Base-by-base conservation (phyloP, 2,888 invertebrate species). In the Polylopha cassiicola region DNA sequence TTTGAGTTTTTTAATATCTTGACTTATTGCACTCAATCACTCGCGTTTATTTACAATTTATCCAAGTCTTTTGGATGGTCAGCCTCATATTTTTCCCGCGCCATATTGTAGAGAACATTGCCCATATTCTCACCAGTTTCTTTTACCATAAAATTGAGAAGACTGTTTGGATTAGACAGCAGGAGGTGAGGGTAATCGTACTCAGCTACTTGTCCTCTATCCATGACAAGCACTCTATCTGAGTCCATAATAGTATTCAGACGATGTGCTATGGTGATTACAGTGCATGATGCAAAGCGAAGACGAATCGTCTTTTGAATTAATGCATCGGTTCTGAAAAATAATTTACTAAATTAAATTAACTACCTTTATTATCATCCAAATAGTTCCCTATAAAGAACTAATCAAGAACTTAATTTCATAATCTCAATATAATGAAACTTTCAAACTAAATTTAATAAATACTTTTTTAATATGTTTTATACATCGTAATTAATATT, bases 231-330 rank as follows among this genome's bases (percentile, higher is more conserved):
- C 81, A 95, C 93, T 61, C 92, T 89, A 70, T 94, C 93, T 2
- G 93, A 94, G 74, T 96, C 95, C 89, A 97, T 89, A 56, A 97
- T 95, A 4, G 97, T 97, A 71, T 97, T 96, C 39, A 97, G 88
- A 30, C 97, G 89, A 74, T 97, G 97, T 5, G 97, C 97, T 27
- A 97, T 95, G 0, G 96, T 97, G 7, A 97, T 74, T 2, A 97
- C 95, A 0, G 95, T 95, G 65, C 95, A 95, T 1, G 90, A 73
- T 4, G 85, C 82, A 62, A 97, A 97, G 68, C 93, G 91, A 6
- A 87, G 85, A 11, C 95, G 87, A 24, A 96, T 95, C 0, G 95
- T 94, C 57, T 88, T 87, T 69, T 95, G 96, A 55, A 96, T 96
- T 43, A 95, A 85, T 8, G 87, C 88, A 71, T 96, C 95, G 8